Conservation (phyloP, 2,888 invertebrate species). For the Cephus runcator region DNA sequence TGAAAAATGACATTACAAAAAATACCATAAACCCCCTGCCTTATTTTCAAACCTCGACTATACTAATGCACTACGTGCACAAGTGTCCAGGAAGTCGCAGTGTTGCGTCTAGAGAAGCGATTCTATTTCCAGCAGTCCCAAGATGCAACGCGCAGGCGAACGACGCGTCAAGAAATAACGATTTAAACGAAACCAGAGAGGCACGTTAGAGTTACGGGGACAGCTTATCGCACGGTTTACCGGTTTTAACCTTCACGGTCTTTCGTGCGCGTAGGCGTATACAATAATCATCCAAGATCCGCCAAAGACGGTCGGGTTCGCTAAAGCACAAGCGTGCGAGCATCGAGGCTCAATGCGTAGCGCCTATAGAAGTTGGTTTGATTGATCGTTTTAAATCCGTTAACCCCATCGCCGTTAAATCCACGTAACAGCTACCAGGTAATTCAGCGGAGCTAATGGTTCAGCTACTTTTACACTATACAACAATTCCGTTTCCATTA, state of each 20-base stretch:
- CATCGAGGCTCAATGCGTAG: background rate
- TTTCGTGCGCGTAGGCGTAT: constrained; percentile 13
- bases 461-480: background rate
- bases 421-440: background rate
- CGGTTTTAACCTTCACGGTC: background rate
- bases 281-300: constrained; percentile 23
- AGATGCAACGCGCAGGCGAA: background rate
- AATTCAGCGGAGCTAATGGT: background rate
- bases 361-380: background rate
- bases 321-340: constrained; percentile 13
- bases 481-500: background rate
- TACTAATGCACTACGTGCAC: background rate
- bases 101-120: background rate
- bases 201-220: background rate
- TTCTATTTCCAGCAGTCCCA: background rate
- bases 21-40: background rate
- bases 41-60: background rate
- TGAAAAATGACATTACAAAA: background rate
- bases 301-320: constrained; percentile 17
- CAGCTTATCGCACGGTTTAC: background rate
- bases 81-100: background rate
- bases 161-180: background rate
- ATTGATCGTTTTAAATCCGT: background rate
- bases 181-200: background rate
- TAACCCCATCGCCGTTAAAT: background rate